Base-by-base conservation (phyloP, 2,888 invertebrate genomes). In the Drosophila paranaensis region DNA sequence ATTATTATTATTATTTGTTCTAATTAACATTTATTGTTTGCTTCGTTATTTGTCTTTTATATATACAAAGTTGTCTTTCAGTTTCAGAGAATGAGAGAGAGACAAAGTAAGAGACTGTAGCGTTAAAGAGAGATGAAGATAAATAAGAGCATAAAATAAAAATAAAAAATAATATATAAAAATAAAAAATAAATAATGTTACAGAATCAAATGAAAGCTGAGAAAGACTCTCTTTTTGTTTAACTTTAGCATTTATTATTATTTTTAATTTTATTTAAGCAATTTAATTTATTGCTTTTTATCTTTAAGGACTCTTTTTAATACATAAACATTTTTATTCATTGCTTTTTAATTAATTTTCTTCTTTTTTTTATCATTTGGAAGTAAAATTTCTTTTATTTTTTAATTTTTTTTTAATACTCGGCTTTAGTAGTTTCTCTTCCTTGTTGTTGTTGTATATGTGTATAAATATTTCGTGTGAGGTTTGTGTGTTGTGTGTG, bases 401-500 rank as follows among this genome's bases (percentile, higher is more conserved):
- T 66, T 58, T 67, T 42, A 30, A 6, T 30, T 33, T 33, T 33
- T 25, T 61, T 46, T 55, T 62, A 56, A 65, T 70, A 67, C 62
- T 70, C 60, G 61, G 37, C 64, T 64, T 64, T 57, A 50, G 50
- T 40, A 58, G 25, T 70, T 46, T 11, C 16, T 16, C 14, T 30
- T 48, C 48, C 27, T 13, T 45, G 43, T 45, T 58, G 37, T 48
- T 27, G 10, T 46, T 60, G 63, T 65, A 82, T 71, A 79, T 73
- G 61, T 74, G 64, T 74, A 60, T 64, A 55, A 62, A 61, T 65
- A 45, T 60, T 73, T 60, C 30, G 86, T 86, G 88, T 88, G 88
- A 84, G 88, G 88, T 88, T 86, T 67, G 76, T 82, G 74, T 88
- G 82, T 85, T 58, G 58, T 82, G 82, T 81, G 82, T 82, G 79